A percentile compares a stretch with the other conserved stretches of the same genome.
Conservation (phyloP, 2,797 vertebrate genomes). For the Taeniopygia guttata region DNA sequence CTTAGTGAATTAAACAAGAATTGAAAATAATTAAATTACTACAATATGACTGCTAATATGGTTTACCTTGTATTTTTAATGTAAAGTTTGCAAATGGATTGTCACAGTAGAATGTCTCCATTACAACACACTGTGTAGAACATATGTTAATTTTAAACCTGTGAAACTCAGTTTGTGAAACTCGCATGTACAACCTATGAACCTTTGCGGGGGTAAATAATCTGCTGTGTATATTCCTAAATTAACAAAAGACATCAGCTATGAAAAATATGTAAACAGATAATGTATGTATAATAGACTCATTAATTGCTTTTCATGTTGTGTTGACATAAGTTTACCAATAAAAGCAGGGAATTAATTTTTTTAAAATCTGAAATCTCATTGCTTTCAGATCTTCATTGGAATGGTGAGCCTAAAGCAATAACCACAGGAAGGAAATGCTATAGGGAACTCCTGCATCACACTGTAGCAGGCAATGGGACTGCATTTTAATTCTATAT, state of each 20-base stretch:
- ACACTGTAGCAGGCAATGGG: background rate
- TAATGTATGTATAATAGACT: background rate
- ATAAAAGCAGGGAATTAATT: constrained; percentile 9
- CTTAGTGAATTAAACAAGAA: constrained; percentile 48
- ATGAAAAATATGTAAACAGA: background rate
- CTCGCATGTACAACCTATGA: background rate
- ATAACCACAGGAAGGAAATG: constrained; percentile 7
- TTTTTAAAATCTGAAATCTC: background rate
- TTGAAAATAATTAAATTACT: constrained; percentile 40
- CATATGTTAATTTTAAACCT: background rate
- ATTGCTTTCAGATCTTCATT: background rate
- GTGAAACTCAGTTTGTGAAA: constrained; percentile 8
- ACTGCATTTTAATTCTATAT: background rate
- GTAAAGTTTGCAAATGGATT: background rate
- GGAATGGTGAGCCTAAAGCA: background rate
- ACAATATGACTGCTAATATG: background rate
- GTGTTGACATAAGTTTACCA: constrained; percentile 8
- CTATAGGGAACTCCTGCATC: background rate
- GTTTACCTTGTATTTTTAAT: constrained; percentile 13
- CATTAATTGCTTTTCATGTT: constrained; percentile 31
- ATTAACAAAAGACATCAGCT: background rate
- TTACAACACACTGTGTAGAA: constrained; percentile 7
- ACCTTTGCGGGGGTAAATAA: background rate
- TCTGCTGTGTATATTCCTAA: background rate
- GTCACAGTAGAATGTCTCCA: background rate